Evolutionary conservation across 2,113 vertebrate species (phyloP), one percentile per base, ranked within the genome.

Genomic region (Catharus bicknelli): DNA sequence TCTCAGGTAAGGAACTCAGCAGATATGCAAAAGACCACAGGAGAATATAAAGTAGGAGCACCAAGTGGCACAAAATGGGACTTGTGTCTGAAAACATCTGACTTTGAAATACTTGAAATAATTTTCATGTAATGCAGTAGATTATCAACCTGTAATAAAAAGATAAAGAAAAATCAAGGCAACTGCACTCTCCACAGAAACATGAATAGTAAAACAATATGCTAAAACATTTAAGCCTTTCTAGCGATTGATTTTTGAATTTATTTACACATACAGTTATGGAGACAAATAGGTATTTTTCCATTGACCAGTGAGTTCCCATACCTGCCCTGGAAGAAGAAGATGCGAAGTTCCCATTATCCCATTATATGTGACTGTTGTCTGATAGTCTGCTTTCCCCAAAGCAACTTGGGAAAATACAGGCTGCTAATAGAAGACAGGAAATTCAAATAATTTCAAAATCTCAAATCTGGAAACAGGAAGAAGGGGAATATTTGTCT

Each of bases 141-240:
- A 30, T 36, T 48, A 64, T 48, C 0, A 4, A 32, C 1, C 2
- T 51, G 3, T n/a, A 42, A 51, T 21, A 79, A 48, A 64, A 43
- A 57, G 6, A 70, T 12, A 43, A 42, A 36, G 38, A 45, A 70
- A 34, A 16, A 7, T 17, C 18, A 47, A 53, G 15, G 17, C 3
- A 48, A 62, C 8, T 36, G 13, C 32, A 54, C 3, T 82, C 19
- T 58, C 5, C 25, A 45, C 7, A 75, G 53, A 83, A 85, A 73
- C 9, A 54, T 0, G 0, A 42, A 29, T 57, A 30, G 18, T 2
- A 69, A 73, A 63, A 55, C 2, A 45, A 19, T 45, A 55, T 17
- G 27, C 1, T 54, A 58, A 62, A 81, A 54, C 2, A 50, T 47
- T 88, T 59, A 75, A 55, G 8, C 7, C 2, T 70, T 50, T 63